Evolutionary conservation across 2,888 invertebrate genomes (phyloP).

Genomic region (Ernsta delagoae): DNA sequence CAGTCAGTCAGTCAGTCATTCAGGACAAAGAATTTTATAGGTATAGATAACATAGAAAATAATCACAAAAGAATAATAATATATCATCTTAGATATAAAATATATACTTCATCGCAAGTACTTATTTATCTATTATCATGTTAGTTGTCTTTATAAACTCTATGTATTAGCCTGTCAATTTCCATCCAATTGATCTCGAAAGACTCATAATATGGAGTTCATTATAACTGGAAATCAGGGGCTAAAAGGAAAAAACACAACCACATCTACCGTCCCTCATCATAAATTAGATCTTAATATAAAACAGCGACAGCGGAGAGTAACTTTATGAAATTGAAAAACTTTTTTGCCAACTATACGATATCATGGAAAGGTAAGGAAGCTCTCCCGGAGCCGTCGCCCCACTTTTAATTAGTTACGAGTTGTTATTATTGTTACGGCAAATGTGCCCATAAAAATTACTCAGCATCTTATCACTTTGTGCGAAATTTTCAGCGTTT

Average conservation of each 20-base stretch:
- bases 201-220: neutral
- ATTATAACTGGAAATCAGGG: neutral
- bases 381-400: conserved; percentile 61
- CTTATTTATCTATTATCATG: no score
- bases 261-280: conserved; percentile 27
- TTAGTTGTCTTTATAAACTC: no score
- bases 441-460: conserved; percentile 73
- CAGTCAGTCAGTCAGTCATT: no score
- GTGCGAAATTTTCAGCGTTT: conserved; percentile 51
- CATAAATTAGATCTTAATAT: conserved; percentile 11
- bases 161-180: neutral
- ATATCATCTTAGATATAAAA: no score
- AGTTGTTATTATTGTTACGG: conserved; percentile 79
- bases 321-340: conserved; percentile 34
- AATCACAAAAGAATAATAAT: no score
- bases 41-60: no score
- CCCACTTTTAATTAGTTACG: conserved; percentile 79
- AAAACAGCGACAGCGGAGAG: conserved; percentile 10
- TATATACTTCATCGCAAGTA: no score
- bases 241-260: neutral
- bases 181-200: neutral
- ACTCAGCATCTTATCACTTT: conserved; percentile 64
- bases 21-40: no score
- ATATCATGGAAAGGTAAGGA: conserved; percentile 64
- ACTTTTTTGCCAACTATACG: conserved; percentile 58